Conservation (phyloP, 2,113 vertebrate species). For the Catharus fuscescens region DNA sequence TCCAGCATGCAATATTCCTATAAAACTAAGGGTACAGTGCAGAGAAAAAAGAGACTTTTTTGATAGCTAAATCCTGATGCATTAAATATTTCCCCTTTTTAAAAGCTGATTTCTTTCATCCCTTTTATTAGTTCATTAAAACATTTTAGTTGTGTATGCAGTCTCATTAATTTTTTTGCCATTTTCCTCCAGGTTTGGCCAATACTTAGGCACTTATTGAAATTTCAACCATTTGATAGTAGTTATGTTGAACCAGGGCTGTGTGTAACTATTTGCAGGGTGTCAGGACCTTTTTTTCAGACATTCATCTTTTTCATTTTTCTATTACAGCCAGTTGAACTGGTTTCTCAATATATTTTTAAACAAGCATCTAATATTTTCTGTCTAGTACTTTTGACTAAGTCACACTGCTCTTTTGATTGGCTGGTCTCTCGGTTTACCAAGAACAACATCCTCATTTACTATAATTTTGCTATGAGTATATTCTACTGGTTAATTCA, state of each 20-base stretch:
- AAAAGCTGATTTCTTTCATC: neutral
- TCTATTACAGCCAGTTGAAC: neutral
- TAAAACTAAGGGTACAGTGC: no score
- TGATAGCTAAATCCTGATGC: neutral
- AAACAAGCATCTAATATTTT: neutral
- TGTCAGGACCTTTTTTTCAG: neutral
- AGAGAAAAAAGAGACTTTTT: neutral
- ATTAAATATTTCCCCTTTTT: neutral
- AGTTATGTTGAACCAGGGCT: neutral
- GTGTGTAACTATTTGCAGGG: neutral
- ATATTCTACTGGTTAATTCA: neutral
- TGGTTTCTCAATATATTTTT: neutral
- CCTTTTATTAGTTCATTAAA: neutral
- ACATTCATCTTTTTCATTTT: neutral
- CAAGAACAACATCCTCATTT: neutral
- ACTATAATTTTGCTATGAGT: neutral
- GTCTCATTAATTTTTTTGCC: neutral
- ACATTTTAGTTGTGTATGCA: neutral
- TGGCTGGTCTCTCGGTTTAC: neutral
- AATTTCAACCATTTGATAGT: neutral
- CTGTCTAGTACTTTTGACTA: neutral
- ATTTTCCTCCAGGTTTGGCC: neutral
- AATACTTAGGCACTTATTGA: neutral
- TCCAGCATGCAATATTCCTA: neutral
- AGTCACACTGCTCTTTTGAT: neutral